Conservation (phyloP, 1,140 invertebrate species). For the Drosophila athabasca region DNA sequence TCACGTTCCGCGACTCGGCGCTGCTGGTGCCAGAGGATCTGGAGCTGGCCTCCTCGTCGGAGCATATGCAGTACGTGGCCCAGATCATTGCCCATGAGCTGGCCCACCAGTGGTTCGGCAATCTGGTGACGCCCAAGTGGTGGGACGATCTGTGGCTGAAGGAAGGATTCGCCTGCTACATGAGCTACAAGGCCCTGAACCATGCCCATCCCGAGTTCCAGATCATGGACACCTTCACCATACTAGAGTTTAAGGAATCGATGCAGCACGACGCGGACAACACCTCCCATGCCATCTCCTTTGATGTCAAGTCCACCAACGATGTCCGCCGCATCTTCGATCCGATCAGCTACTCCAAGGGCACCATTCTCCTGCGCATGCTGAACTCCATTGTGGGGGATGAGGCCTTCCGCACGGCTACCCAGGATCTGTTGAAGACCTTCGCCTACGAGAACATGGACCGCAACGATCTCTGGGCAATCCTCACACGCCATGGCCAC, state of each 20-base stretch:
- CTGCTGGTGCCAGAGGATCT: slow-evolving; percentile 79
- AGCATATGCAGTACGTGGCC: slow-evolving; percentile 87
- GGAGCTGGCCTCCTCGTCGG: slow-evolving; percentile 77
- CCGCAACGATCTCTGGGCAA: slow-evolving; percentile 89
- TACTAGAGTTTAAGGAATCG: slow-evolving; percentile 89
- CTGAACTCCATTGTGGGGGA: slow-evolving; percentile 90
- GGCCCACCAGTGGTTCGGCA: slow-evolving; percentile 93
- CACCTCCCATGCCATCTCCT: slow-evolving; percentile 89
- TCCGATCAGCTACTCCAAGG: slow-evolving; percentile 94
- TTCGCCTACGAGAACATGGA: slow-evolving; percentile 88
- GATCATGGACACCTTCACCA: slow-evolving; percentile 91
- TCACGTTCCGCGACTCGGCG: slow-evolving; percentile 84
- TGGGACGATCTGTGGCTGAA: slow-evolving; percentile 93
- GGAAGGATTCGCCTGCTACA: slow-evolving; percentile 92
- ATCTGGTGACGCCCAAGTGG: slow-evolving; percentile 90
- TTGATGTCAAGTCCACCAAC: slow-evolving; percentile 88
- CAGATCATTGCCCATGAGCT: slow-evolving; percentile 92
- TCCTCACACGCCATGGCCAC: slow-evolving; percentile 86
- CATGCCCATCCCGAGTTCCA: slow-evolving; percentile 88
- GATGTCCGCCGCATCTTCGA: slow-evolving; percentile 94
- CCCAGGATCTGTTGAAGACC: slow-evolving; percentile 86
- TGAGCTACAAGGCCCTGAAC: slow-evolving; percentile 88
- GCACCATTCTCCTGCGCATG: slow-evolving; percentile 92
- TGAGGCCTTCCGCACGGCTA: slow-evolving; percentile 87
- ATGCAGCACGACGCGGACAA: slow-evolving; percentile 89